Conservation (phyloP, 2,113 vertebrate genomes). For the Gulo gulo region DNA sequence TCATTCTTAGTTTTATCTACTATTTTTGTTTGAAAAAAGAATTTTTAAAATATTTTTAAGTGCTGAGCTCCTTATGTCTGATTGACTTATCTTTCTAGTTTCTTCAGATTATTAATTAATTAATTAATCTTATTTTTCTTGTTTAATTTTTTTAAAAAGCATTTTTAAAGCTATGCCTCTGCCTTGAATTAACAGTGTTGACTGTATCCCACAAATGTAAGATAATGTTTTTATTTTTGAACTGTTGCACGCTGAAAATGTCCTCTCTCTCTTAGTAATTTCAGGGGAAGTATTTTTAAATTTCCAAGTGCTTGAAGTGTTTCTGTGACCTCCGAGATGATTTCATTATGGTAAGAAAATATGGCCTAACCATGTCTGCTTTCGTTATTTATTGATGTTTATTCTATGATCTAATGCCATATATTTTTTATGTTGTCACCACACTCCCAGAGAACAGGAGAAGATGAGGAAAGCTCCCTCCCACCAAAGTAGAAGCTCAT, state of each 20-base stretch:
- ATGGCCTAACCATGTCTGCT: not conserved
- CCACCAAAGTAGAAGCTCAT: not conserved
- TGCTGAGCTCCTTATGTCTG: not conserved
- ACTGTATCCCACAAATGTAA: not conserved
- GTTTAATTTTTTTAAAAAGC: not conserved
- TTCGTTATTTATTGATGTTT: not conserved
- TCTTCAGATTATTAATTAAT: not conserved
- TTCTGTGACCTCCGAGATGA: not conserved
- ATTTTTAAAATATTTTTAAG: not conserved
- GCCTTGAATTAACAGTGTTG: not conserved
- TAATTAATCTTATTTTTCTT: not conserved
- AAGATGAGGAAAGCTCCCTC: not conserved
- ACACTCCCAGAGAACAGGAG: not conserved
- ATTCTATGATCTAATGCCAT: not conserved
- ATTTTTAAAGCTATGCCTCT: not conserved
- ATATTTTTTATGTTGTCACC: not conserved
- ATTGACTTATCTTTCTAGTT: not conserved
- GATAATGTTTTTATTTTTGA: not conserved
- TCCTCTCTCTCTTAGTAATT: not conserved
- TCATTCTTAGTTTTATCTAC: not conserved
- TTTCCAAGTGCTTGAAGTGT: not conserved
- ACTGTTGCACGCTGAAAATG: not conserved
- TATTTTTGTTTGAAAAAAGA: not conserved
- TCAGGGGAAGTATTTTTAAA: not conserved
- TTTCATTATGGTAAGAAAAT: not conserved